Evolutionary conservation across 2,797 vertebrate species (phyloP).

Genomic region (Myripristis murdjan): DNA sequence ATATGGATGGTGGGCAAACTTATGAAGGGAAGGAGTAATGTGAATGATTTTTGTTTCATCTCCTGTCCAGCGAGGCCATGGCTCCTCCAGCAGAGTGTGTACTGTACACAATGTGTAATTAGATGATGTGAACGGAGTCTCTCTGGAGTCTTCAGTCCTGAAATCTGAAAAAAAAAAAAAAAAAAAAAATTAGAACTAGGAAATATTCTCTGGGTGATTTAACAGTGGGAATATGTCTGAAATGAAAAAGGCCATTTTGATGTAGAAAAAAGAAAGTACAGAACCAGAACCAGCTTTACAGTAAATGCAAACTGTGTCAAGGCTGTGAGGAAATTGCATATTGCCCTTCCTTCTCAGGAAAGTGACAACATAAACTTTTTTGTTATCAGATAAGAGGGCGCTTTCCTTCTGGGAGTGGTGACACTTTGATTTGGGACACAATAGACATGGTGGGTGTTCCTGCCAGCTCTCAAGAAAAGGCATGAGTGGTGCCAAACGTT

Average conservation of each 20-base stretch:
- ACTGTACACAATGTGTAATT: no score
- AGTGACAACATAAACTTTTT: conserved; percentile 41
- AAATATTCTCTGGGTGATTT: no score
- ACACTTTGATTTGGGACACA: conserved; percentile 71
- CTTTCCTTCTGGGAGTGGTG: conserved; percentile 80
- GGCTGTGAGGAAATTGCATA: conserved; percentile 29
- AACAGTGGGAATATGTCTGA: no score
- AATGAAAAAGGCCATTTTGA: background rate
- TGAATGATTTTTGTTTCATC: no score
- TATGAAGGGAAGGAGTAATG: no score
- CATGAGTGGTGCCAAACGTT: conserved; percentile 47
- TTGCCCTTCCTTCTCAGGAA: conserved; percentile 26
- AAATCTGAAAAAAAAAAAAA: no score
- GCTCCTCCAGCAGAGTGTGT: no score
- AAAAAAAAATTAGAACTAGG: no score
- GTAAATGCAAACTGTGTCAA: background rate
- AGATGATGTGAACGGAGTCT: no score
- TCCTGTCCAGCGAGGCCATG: no score
- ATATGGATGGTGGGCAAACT: no score
- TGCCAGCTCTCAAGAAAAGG: conserved; percentile 70
- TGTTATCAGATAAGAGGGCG: conserved; percentile 59
- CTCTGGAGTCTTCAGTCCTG: no score
- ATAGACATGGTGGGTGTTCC: conserved; percentile 76
- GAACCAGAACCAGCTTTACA: background rate
- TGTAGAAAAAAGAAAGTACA: background rate